Evolutionary conservation across 2,113 vertebrate species (phyloP), one percentile per base, ranked within the genome.

Genomic region (Varanus salvator): DNA sequence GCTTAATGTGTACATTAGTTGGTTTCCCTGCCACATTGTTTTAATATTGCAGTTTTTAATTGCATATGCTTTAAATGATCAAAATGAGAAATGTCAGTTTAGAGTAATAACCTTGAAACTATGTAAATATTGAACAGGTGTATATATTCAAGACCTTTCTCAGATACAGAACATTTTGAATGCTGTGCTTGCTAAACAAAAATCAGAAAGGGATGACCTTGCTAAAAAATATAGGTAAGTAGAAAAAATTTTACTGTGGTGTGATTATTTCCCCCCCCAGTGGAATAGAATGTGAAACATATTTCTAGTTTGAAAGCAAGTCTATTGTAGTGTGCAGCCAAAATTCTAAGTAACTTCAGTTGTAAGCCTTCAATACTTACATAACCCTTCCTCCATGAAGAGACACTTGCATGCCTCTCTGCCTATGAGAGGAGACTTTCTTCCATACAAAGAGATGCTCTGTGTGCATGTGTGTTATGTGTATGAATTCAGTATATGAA

Each of bases 141-240:
- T 80, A 1, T 96, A 93, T 91, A 81, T 90, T 54, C 89, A 90
- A 84, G 92, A 77, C 8, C 84, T 97, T 89, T 94, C 93, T 92
- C 88, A 96, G 48, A 90, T 97, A 81, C 96, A 98, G 93, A 91
- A 93, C n/a, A 80, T 93, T 90, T 90, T 97, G 94, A 96, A 97
- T 94, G 85, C 93, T 85, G 84, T 97, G 75, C 94, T 97, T 96
- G 92, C 92, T 88, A 94, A 94, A 57, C 97, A 97, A 90, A 97
- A 96, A 90, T 90, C 85, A 80, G 96, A 97, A 95, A 96, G 95
- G 17, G 95, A 97, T 94, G 84, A 85, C 4, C 94, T 98, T 93
- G 96, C 95, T 94, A 97, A 97, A 96, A 97, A 97, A 91, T 97
- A 97, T 94, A 97, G 97, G 97, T 97, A 90, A 92, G 97, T 91